Conservation (phyloP, 2,888 invertebrate genomes). For the Phyto melanocephala region DNA sequence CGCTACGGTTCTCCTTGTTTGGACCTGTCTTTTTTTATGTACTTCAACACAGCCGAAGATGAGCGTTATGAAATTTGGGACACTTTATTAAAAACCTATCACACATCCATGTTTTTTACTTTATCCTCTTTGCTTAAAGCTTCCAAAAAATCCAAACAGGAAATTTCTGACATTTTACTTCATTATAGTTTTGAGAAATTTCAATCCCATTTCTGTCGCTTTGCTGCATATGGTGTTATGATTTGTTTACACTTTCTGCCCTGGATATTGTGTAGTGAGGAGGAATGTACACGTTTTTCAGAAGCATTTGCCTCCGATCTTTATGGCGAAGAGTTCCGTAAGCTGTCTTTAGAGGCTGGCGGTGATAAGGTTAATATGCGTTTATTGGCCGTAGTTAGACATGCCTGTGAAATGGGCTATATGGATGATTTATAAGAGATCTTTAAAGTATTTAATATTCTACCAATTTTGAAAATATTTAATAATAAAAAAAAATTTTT, state of each 20-base stretch:
- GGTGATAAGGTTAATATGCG: conserved; percentile 73
- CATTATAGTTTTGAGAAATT: conserved; percentile 72
- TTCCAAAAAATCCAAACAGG: conserved; percentile 7
- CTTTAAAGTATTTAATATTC: too few species aligned
- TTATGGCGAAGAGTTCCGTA: conserved; percentile 72
- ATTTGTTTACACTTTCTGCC: conserved; percentile 76
- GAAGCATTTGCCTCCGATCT: conserved; percentile 73
- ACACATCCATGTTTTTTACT: conserved; percentile 69
- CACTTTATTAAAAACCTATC: conserved; percentile 71
- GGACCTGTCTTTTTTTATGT: conserved; percentile 76
- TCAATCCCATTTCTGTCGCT: conserved; percentile 73
- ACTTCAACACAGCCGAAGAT: conserved; percentile 73
- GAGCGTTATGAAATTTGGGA: conserved; percentile 70
- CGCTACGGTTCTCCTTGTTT: conserved; percentile 75
- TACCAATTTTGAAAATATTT: too few species aligned
- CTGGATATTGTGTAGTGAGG: conserved; percentile 72
- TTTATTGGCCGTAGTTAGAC: conserved; percentile 73
- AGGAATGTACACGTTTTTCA: conserved; percentile 72
- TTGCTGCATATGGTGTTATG: conserved; percentile 76
- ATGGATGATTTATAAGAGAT: conserved; percentile 68
- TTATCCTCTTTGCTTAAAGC: conserved; percentile 70
- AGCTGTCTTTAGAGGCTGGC: conserved; percentile 71
- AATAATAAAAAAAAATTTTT: too few species aligned
- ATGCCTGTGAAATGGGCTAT: conserved; percentile 75
- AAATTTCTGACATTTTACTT: conserved; percentile 30